Evolutionary conservation across 2,797 vertebrate genomes (phyloP).

Genomic region (Momotus momota): DNA sequence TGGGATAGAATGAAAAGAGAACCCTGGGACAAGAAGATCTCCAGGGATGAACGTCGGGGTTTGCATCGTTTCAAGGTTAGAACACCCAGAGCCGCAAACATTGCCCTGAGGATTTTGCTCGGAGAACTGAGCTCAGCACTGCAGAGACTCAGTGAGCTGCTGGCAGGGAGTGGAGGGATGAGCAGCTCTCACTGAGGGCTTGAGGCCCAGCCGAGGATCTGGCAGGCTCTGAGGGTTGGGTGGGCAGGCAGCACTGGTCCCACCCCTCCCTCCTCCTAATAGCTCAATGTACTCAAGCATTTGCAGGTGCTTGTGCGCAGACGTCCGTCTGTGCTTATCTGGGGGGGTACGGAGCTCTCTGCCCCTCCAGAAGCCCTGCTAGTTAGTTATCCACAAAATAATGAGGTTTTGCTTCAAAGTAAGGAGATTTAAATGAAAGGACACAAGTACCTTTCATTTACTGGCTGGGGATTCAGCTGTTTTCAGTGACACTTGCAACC

Average conservation of each 20-base stretch:
- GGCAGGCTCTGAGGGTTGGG: not conserved
- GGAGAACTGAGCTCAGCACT: not conserved
- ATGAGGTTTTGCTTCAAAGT: not conserved
- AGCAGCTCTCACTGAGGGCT: not conserved
- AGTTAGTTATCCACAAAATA: not conserved
- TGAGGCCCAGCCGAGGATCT: not conserved
- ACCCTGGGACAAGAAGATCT: not conserved
- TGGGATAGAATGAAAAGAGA: not conserved
- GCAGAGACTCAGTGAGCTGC: not conserved
- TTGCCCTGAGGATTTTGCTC: not conserved
- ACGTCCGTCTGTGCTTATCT: rapidly evolving
- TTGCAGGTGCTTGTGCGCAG: not conserved
- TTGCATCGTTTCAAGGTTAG: not conserved
- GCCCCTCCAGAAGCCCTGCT: not conserved
- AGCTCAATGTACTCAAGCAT: not conserved
- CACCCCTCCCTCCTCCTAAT: not conserved
- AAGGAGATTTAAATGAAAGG: not conserved
- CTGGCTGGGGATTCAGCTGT: not conserved
- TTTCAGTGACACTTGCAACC: not conserved
- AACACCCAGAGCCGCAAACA: not conserved
- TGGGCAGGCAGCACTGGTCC: not conserved
- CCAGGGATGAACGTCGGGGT: not conserved
- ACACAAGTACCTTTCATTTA: not conserved
- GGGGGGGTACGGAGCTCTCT: not conserved
- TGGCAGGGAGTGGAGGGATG: not conserved